Evolutionary conservation across 2,888 invertebrate species (phyloP), one percentile per base, ranked within the genome.

Genomic region (Xanthorhoe designata): DNA sequence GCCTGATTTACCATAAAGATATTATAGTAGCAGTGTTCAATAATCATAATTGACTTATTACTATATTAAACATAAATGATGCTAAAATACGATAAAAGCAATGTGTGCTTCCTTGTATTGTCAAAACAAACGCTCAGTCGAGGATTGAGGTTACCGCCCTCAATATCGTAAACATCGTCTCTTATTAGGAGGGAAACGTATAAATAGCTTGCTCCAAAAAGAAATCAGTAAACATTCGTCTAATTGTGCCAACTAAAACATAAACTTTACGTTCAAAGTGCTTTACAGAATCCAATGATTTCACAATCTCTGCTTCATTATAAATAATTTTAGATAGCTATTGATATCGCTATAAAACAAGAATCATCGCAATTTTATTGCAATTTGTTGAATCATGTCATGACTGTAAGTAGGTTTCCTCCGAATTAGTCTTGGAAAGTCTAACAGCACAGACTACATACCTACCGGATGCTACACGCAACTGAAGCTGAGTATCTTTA

Each of bases 141-240:
- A 51, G 50, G 29, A 58, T 19, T 45, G 51, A 74, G 85, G 89
- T 86, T 80, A 85, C 66, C 83, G 86, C 64, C 84, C 89, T 79
- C 75, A 66, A 72, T 77, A 77, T 70, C 73, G 77, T 82, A 85
- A 86, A 85, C 82, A 87, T 78, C 74, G 65, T 72, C 62, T 77
- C 78, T 76, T 80, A 80, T 81, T 78, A 73, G 78, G 80, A 78
- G 77, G 75, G 71, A 77, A 78, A 80, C 59, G 73, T 74, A 64
- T 67, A 82, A 85, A 84, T 82, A 85, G 74, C 70, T 60, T 58
- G 58, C 49, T 47, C 47, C 49, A 57, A 59, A 64, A 54, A 53
- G 53, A 52, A 51, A 19, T 15, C 69, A 78, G 15, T 18, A 70
- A 57, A 71, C 47, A 45, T 66, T 55, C 32, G 56, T 69, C 68